A percentile compares a stretch with the other conserved stretches of the same genome.
phyloP scores from a whole-genome alignment of 1,140 invertebrate species.

The Ruditapes philippinarum region DNA sequence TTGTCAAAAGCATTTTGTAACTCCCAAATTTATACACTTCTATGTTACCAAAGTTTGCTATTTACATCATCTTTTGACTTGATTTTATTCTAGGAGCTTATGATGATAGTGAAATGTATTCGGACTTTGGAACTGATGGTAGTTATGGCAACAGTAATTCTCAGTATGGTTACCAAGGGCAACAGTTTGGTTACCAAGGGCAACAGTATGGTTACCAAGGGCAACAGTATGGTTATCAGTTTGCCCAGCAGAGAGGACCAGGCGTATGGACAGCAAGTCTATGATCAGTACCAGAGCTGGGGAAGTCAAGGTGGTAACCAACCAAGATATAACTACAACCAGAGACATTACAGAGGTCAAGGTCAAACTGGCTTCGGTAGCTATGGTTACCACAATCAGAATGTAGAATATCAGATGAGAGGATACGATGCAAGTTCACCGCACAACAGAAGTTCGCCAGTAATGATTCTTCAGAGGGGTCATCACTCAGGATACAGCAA shows the following conservation, averaged over 20 bases:
- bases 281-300: background rate
- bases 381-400: constrained; percentile 15
- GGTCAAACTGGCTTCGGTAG: constrained; percentile 19
- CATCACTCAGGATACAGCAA: constrained; percentile 49
- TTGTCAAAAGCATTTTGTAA: background rate
- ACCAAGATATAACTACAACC: background rate
- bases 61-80: too few relatives aligned
- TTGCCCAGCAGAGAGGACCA: background rate
- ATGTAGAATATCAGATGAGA: constrained; percentile 37
- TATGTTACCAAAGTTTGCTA: too few relatives aligned
- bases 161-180: background rate
- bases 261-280: constrained; percentile 1
- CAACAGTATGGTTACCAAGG: background rate
- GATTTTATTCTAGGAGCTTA: background rate
- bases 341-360: constrained; percentile 45
- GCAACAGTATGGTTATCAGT: background rate
- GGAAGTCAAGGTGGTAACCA: background rate
- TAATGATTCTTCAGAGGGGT: constrained; percentile 78
- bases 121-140: background rate
- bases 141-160: background rate
- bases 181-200: background rate
- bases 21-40: too few relatives aligned
- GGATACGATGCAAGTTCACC: constrained; percentile 40
- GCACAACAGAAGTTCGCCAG: constrained; percentile 68
- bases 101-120: background rate